These are phyloP conservation scores for Microcebus jonahi DNA, from an alignment of 2,113 vertebrate species.

Conservation along the genomic window DNA sequence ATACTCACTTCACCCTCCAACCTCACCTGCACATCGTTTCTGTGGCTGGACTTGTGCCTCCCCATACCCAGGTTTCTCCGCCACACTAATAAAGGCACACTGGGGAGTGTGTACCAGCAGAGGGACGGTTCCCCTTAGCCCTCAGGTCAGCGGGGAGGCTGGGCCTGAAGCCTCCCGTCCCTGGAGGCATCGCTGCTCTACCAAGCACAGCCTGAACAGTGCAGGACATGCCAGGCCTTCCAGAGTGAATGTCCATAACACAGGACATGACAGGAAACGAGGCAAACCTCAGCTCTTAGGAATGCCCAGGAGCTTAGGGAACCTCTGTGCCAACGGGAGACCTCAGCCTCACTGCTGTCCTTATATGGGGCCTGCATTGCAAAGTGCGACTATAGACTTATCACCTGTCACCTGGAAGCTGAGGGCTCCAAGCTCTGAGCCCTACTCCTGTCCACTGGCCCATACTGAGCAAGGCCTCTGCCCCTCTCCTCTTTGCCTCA, in stretches of 20 bases:
- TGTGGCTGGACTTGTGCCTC: neutral
- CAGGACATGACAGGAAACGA: neutral
- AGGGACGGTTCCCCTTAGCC: too few species aligned
- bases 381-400: neutral
- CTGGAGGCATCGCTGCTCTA: neutral
- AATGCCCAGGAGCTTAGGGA: neutral
- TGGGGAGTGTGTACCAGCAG: neutral
- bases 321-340: neutral
- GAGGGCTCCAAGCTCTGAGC: neutral
- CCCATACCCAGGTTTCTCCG: neutral
- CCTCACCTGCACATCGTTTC: neutral
- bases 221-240: neutral
- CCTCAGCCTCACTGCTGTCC: neutral
- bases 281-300: neutral
- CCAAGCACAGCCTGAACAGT: neutral
- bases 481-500: neutral
- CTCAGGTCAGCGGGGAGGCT: fast-evolving
- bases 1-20: neutral
- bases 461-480: neutral
- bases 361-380: neutral
- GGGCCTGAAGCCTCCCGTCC: neutral
- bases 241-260: neutral
- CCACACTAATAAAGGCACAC: neutral
- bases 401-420: neutral
- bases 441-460: too few species aligned